Evolutionary conservation across 2,113 vertebrate genomes (phyloP), one percentile per base, ranked within the genome.

Genomic region (Phrynocephalus versicolor): DNA sequence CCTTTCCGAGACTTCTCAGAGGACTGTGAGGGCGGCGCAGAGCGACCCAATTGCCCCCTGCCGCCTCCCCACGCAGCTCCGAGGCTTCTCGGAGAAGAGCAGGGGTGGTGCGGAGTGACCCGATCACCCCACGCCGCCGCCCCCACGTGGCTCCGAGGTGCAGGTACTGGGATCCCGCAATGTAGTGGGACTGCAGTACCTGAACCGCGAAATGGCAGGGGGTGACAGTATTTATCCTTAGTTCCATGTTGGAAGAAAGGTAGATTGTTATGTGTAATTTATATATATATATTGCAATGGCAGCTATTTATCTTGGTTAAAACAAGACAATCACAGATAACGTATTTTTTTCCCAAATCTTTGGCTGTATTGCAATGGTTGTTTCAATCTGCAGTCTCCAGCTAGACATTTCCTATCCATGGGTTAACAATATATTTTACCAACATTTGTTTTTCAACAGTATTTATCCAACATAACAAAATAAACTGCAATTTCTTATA

Each of bases 391-490:
- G 96, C 96, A 92, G 96, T 96, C 96, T 97, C 93, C 96, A 97
- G 95, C 96, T 96, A 96, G 96, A 97, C 96, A 97, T 96, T 95
- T 96, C 95, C 96, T 97, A 97, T 95, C 95, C 95, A 96, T 95
- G 96, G 93, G 95, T 96, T 96, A 97, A 97, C 96, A 97, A 96
- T 96, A 97, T 97, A 97, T 96, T 86, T 96, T 96, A 96, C 96
- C 94, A 95, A 96, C 95, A 96, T 95, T 95, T 96, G 95, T 96
- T 94, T 96, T 97, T 97, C 95, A 97, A 97, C 96, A 96, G 95
- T 96, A 97, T 97, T 97, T 97, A 97, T 96, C 95, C 96, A 97
- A 97, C 96, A 97, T 97, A 97, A 97, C 96, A 97, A 97, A 97
- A 97, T 97, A 97, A 97, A 97, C 97, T 97, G 96, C 96, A 96